Evolutionary conservation across 30 jellyfish, hydroid and myxozoan species (phyloP).

Genomic region (Cassiopea xamachana): DNA sequence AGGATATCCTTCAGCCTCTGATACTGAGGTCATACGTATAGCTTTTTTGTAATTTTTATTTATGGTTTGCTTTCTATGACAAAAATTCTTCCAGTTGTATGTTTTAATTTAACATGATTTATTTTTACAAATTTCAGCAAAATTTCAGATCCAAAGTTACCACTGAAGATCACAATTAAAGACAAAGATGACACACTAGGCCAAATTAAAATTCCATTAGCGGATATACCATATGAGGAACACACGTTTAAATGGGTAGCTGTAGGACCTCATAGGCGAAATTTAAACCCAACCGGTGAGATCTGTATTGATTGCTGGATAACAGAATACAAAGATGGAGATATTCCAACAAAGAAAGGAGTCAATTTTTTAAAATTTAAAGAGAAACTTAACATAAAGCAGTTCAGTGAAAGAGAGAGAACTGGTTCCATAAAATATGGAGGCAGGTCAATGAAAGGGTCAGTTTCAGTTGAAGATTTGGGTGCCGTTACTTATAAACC

Average conservation of each 20-base stretch:
- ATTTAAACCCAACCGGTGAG: slow-evolving; percentile 86
- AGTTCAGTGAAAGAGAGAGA: slow-evolving; percentile 43
- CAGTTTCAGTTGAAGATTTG: slow-evolving; percentile 89
- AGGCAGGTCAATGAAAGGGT: slow-evolving; percentile 81
- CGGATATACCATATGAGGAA: slow-evolving; percentile 91
- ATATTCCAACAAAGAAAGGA: slow-evolving; percentile 34
- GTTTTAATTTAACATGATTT: background rate
- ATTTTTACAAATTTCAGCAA: slow-evolving; percentile 43
- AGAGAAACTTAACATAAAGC: slow-evolving; percentile 53
- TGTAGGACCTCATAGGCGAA: slow-evolving; percentile 88
- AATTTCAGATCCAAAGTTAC: slow-evolving; percentile 76
- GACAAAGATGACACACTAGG: slow-evolving; percentile 94
- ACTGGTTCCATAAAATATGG: slow-evolving; percentile 72
- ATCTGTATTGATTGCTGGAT: slow-evolving; percentile 94
- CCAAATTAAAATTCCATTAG: slow-evolving; percentile 77
- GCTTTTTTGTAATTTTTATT: too few species aligned
- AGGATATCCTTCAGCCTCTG: too few species aligned
- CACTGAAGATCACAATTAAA: slow-evolving; percentile 84
- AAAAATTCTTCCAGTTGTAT: too few species aligned
- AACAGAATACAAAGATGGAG: slow-evolving; percentile 74
- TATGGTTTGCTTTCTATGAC: too few species aligned
- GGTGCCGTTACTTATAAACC: slow-evolving; percentile 50
- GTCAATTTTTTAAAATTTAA: slow-evolving; percentile 56
- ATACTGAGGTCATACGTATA: too few species aligned
- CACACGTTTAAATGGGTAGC: slow-evolving; percentile 90